Evolutionary conservation across 2,113 vertebrate genomes (phyloP), one percentile per base, ranked within the genome.

Genomic region (Mionectes macconnelli): DNA sequence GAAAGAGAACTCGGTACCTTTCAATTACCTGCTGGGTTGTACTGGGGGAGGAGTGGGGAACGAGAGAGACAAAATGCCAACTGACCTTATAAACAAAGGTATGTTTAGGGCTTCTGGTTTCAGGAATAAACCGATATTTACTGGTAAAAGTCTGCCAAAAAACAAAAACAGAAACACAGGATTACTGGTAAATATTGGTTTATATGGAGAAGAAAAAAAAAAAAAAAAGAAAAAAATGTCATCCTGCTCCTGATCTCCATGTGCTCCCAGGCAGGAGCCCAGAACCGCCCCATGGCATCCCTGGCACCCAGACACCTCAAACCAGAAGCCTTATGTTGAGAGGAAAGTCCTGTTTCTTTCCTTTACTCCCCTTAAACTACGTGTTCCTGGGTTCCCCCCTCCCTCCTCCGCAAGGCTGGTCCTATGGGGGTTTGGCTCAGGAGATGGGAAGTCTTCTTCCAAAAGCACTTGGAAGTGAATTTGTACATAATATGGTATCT

Each of bases 171-270:
- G 97, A 98, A 98, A 98, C 96, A 98, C 80, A 98, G 97, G 96
- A 97, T 97, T 98, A 98, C 98, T 98, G 97, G 98, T 98, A 98
- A 98, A 98, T 98, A 98, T 97, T 97, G 97, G 97, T 98, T 98
- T 98, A 98, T 98, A 96, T 96, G 97, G 95, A 98, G 91, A 98
- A 97, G 95, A 28, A 3, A 20, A 17, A 66, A 19, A 27, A 10
- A 37, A 7, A 39, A 23, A 33, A 39, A 31, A 35, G 67, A 96
- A 96, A 95, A 79, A 95, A 30, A 97, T 70, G 67, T 97, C 85
- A 95, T 60, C 0, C 47, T 87, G 90, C 83, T 96, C 84, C 91
- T 87, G 88, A 87, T 69, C 90, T 92, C 83, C 69, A 68, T 0
- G 1, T 67, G 81, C 67, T 73, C 73, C 60, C n/a, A 27, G 56